phyloP scores from a whole-genome alignment of 2,888 invertebrate species.

The Aphodius sticticus region DNA sequence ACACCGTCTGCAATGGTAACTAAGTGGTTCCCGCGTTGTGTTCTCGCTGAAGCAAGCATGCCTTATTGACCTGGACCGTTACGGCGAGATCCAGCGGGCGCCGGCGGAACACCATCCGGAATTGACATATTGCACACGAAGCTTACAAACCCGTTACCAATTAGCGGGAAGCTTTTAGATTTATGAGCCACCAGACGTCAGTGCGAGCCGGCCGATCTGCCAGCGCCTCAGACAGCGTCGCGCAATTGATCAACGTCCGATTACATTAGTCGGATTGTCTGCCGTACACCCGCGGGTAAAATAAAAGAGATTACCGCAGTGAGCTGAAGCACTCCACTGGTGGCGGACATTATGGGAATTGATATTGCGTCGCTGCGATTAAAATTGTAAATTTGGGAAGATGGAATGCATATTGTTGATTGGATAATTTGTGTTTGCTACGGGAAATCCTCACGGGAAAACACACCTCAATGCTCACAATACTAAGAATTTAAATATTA shows the following conservation, averaged over 20 bases:
- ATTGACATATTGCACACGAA: conserved; percentile 37
- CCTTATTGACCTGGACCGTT: conserved; percentile 29
- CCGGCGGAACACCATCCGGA: conserved; percentile 33
- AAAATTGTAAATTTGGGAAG: background rate
- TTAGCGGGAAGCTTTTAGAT: conserved; percentile 38
- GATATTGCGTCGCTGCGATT: background rate
- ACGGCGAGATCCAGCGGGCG: conserved; percentile 22
- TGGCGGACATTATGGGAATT: background rate
- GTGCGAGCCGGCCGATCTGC: conserved; percentile 31
- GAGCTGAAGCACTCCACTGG: background rate
- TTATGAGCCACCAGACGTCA: conserved; percentile 39
- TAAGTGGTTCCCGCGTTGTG: background rate
- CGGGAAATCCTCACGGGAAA: background rate
- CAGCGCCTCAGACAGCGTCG: conserved; percentile 31
- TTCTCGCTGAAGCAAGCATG: background rate
- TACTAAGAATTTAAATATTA: background rate
- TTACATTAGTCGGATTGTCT: conserved; percentile 35
- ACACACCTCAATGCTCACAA: background rate
- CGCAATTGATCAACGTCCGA: conserved; percentile 36
- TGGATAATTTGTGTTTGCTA: background rate
- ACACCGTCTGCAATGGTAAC: background rate
- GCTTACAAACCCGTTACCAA: conserved; percentile 37
- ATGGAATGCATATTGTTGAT: background rate
- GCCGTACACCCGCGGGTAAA: conserved; percentile 19
- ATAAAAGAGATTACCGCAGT: conserved; percentile 21